Evolutionary conservation across 2,888 invertebrate genomes (phyloP).

Genomic region (Euphydryas editha): DNA sequence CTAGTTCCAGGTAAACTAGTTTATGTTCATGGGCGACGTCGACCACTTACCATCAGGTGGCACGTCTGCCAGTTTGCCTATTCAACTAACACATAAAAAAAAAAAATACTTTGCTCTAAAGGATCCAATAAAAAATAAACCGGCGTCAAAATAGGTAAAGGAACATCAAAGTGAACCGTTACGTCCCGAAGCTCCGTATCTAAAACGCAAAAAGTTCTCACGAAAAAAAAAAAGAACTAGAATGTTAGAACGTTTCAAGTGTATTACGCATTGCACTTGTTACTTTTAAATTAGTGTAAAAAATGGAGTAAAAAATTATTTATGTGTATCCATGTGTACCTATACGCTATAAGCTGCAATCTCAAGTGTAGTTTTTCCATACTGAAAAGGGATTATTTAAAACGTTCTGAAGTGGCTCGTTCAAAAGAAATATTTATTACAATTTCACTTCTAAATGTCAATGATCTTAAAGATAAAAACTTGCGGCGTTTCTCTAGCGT

Average conservation of each 20-base stretch:
- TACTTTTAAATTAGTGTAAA: constrained; percentile 10
- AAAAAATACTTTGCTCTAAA: neutral
- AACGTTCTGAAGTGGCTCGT: neutral
- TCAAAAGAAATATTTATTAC: neutral
- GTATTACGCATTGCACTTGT: constrained; percentile 16
- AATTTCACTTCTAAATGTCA: neutral
- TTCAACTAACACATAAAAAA: no score
- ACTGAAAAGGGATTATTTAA: neutral
- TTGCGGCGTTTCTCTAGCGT: neutral
- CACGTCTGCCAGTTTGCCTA: no score
- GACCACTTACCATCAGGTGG: no score
- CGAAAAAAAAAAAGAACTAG: neutral
- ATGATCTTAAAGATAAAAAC: neutral
- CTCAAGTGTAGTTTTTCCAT: neutral
- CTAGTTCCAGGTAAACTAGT: no score
- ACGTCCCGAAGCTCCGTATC: neutral
- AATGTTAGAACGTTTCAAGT: constrained; percentile 12
- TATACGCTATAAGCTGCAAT: neutral
- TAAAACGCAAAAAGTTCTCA: neutral
- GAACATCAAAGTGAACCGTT: neutral
- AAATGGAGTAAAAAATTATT: neutral
- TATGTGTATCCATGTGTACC: no score
- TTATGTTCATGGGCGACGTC: no score
- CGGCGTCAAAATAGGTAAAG: neutral
- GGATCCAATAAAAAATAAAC: neutral